Base-by-base conservation (phyloP, 2,113 vertebrate genomes). In the Callipepla californica region DNA sequence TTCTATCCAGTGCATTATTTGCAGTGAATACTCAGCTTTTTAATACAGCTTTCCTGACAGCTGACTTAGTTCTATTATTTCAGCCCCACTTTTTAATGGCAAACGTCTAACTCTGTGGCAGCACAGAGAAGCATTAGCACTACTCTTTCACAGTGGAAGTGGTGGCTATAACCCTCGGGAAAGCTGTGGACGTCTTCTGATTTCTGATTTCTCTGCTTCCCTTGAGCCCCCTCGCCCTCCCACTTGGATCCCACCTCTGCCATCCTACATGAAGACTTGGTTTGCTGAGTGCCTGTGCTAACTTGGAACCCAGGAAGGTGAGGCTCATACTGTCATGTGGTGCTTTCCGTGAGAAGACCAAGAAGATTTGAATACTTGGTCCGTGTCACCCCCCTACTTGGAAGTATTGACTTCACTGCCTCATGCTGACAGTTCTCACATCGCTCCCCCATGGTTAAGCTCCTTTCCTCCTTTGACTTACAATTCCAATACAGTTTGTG, bases 201-300 rank as follows among this genome's bases (percentile, higher is more conserved):
- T 28, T 80, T 55, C 26, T 53, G 30, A 3, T 36, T 67, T 44
- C 53, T 88, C 32, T 66, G 40, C 61, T 59, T 47, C 48, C 44
- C 40, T 48, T 16, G 21, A 53, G 34, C 11, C 10, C 25, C 61
- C 12, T 23, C 22, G 7, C 30, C 19, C 4, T 90, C 42, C 40
- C 2, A 1, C 2, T 66, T n/a, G 17, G 44, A 61, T 58, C 15
- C 2, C 1, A 2, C 21, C 34, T 15, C 8, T 53, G 1, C 17
- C 50, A 28, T 13, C 20, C 55, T 38, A 8, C 48, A 34, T 50
- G 61, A 44, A 53, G 45, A 21, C 59, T 22, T 26, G n/a, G 16
- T 0, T 23, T 67, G 50, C 40, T 42, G 23, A 9, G 11, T 66
- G 2, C 1, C 13, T 16, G 0, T 42, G 10, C 69, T 68, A 21